phyloP scores from a whole-genome alignment of 2,113 vertebrate species.

The Hippocampus mohnikei region DNA sequence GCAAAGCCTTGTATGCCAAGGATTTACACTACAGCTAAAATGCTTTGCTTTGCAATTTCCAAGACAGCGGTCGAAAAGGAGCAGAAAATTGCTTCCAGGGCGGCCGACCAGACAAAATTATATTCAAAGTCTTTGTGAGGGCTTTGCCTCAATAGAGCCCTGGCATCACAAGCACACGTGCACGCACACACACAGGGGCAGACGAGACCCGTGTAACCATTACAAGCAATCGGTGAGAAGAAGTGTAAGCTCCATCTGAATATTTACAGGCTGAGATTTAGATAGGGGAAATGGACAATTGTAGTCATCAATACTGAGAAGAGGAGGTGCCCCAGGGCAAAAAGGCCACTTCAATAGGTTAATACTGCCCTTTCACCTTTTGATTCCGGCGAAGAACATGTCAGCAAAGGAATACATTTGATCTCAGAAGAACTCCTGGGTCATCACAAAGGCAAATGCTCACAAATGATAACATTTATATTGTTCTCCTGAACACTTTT shows the following conservation, averaged over 20 bases:
- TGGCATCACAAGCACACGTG: constrained; percentile 52
- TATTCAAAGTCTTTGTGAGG: constrained; percentile 78
- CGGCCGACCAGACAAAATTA: constrained; percentile 78
- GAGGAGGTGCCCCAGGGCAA: constrained; percentile 50
- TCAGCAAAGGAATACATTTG: constrained; percentile 75
- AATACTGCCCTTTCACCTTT: constrained; percentile 79
- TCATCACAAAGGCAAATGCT: constrained; percentile 31
- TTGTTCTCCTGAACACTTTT: neutral
- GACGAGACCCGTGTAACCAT: constrained; percentile 47
- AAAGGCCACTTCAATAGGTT: constrained; percentile 75
- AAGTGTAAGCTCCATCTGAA: constrained; percentile 71
- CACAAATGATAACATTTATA: constrained; percentile 14
- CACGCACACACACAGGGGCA: constrained; percentile 10
- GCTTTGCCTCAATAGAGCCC: constrained; percentile 70
- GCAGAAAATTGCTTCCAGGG: constrained; percentile 80
- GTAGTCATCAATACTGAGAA: constrained; percentile 73
- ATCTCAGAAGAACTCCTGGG: constrained; percentile 47
- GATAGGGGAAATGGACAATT: constrained; percentile 71
- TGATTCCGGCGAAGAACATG: constrained; percentile 72
- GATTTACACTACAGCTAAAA: constrained; percentile 79
- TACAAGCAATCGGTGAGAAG: constrained; percentile 72
- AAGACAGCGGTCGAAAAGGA: constrained; percentile 76
- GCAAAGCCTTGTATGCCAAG: constrained; percentile 75
- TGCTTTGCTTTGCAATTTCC: constrained; percentile 76
- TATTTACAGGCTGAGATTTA: constrained; percentile 69